Conservation (phyloP, 2,888 invertebrate species). For the Candidula unifasciata region DNA sequence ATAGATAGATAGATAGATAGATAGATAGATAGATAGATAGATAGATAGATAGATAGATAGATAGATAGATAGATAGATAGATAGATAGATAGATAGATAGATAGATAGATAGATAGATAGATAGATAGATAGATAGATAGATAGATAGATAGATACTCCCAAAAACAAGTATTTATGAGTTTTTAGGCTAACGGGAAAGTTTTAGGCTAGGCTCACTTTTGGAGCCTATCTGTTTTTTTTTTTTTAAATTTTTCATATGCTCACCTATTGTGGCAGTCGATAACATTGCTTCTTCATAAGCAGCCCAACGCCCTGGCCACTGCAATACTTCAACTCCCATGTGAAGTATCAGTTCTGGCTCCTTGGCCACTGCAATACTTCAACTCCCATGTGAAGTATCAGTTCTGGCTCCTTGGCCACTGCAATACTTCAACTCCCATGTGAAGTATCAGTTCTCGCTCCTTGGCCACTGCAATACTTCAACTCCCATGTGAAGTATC, state of each 20-base stretch:
- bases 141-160: neutral
- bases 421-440: too few relatives aligned
- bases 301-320: too few relatives aligned
- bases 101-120: neutral
- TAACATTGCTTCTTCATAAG: neutral
- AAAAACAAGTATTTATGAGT: neutral
- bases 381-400: too few relatives aligned
- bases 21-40: neutral
- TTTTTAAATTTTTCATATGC: neutral
- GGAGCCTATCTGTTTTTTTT: neutral
- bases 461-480: too few relatives aligned
- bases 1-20: neutral
- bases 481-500: too few relatives aligned
- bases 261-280: neutral
- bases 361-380: too few relatives aligned
- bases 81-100: neutral
- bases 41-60: neutral
- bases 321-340: too few relatives aligned
- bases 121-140: neutral
- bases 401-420: too few relatives aligned
- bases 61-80: neutral
- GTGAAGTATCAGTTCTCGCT: too few relatives aligned
- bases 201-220: neutral
- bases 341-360: too few relatives aligned
- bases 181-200: neutral